phyloP scores from a whole-genome alignment of 2,888 invertebrate genomes.

The Himalopsyche kuldschensis region DNA sequence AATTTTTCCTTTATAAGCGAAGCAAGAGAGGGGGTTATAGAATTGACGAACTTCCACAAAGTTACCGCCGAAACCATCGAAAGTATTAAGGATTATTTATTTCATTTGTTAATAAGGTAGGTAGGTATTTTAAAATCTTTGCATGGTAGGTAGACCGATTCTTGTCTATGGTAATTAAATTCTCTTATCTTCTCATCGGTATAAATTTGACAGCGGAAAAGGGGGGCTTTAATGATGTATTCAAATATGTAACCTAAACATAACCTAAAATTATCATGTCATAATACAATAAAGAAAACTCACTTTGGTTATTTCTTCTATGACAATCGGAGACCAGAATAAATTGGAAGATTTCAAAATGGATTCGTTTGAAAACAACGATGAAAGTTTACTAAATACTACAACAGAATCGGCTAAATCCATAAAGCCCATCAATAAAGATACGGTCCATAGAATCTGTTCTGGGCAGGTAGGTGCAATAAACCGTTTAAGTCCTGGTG shows the following conservation, averaged over 20 bases:
- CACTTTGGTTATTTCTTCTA: background rate
- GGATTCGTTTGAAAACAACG: background rate
- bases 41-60: no score
- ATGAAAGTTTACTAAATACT: background rate
- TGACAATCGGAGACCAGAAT: background rate
- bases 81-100: no score
- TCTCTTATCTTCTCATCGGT: background rate
- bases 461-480: slow-evolving; percentile 74
- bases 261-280: background rate
- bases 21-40: no score
- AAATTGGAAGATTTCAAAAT: background rate
- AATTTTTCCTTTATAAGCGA: no score
- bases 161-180: no score
- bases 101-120: no score
- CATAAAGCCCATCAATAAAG: slow-evolving; percentile 70
- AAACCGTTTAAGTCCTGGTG: slow-evolving; percentile 1
- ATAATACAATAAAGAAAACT: background rate
- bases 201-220: background rate
- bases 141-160: no score
- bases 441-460: slow-evolving; percentile 83
- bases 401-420: slow-evolving; percentile 18
- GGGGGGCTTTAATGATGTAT: background rate
- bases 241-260: background rate
- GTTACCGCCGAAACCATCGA: no score
- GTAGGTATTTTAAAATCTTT: no score